Evolutionary conservation across 2,113 vertebrate genomes (phyloP).

Genomic region (Eubucco bourcierii): DNA sequence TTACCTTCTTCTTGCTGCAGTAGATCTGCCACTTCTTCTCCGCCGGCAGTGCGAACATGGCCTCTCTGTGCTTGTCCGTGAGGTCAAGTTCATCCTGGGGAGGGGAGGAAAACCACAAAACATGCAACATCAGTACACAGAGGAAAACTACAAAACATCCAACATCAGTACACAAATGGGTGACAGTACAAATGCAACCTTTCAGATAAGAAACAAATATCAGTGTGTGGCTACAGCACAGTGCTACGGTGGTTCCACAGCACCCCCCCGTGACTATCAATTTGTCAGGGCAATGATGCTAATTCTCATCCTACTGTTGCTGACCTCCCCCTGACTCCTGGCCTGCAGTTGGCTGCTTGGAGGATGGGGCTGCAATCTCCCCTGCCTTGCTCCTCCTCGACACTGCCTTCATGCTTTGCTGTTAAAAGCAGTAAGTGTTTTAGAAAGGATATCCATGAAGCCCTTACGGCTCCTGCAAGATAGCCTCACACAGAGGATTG

Average conservation of each 20-base stretch:
- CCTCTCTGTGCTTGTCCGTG: slow-evolving; percentile 96
- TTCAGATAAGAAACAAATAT: not conserved
- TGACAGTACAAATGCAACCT: not conserved
- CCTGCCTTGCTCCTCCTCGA: not conserved
- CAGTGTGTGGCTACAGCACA: not conserved
- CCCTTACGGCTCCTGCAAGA: not conserved
- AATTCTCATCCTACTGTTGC: not conserved
- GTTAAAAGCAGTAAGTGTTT: not conserved
- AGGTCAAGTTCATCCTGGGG: slow-evolving; percentile 95
- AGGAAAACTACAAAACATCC: not conserved
- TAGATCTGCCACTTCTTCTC: slow-evolving; percentile 99
- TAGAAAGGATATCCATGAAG: not conserved
- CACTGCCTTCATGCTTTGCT: not conserved
- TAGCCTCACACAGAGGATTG: not conserved
- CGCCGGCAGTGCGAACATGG: slow-evolving; percentile 96
- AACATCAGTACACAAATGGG: not conserved
- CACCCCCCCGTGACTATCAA: accelerated
- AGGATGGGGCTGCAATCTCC: not conserved
- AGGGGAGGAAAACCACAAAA: not conserved
- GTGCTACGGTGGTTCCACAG: accelerated
- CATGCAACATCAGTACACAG: not conserved
- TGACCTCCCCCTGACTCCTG: slow-evolving; percentile 13
- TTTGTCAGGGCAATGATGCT: not conserved
- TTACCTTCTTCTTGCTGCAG: slow-evolving; percentile 98
- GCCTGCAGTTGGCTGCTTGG: not conserved